A percentile compares a stretch with the other conserved stretches of the same genome.
phyloP scores from a whole-genome alignment of 2,113 vertebrate genomes.

The Halichoerus grypus region DNA sequence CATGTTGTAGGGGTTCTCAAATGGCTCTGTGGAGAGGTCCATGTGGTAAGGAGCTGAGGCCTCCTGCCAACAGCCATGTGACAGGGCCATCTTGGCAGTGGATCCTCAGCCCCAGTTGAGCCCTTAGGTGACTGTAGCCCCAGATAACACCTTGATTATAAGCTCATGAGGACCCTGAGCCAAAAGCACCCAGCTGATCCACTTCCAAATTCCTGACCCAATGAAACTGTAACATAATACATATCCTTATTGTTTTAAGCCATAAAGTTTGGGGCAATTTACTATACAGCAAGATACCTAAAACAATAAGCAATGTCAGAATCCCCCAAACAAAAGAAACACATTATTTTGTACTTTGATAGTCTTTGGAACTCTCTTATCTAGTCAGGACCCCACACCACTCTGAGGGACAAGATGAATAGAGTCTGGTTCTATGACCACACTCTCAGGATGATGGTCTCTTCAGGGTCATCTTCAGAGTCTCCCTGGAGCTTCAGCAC shows the following conservation, averaged over 20 bases:
- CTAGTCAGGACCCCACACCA: background rate
- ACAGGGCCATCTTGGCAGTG: background rate
- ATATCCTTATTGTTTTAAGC: background rate
- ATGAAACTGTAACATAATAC: background rate
- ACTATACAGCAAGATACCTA: background rate
- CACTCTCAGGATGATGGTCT: background rate
- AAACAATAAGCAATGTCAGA: background rate
- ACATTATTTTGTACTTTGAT: background rate
- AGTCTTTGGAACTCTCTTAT: background rate
- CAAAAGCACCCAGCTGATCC: background rate
- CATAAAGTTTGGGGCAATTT: background rate
- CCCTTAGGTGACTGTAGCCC: background rate
- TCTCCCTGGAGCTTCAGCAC: background rate
- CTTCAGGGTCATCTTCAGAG: background rate
- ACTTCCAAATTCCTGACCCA: background rate
- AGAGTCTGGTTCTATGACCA: no score
- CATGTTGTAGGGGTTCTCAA: background rate
- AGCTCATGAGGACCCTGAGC: background rate
- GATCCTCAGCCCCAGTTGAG: background rate
- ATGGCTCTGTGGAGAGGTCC: background rate
- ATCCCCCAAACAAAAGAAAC: background rate
- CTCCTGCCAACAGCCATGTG: rapidly evolving
- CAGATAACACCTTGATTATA: background rate
- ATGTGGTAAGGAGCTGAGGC: no score
- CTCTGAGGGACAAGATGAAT: rapidly evolving